Evolutionary conservation across 2,113 vertebrate genomes (phyloP).

Genomic region (Reinhardtius hippoglossoides): DNA sequence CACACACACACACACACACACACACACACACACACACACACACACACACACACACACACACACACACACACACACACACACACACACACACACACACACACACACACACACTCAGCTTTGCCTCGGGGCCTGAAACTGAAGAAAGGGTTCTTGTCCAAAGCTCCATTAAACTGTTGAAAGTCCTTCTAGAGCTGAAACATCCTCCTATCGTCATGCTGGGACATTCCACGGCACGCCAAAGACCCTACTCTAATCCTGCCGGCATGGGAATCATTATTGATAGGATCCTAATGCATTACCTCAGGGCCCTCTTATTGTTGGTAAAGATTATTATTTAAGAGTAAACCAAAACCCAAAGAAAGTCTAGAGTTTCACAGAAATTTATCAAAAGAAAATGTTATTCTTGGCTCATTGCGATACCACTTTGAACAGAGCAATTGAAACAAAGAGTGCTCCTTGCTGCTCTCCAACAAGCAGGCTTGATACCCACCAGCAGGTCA

Average conservation of each 20-base stretch:
- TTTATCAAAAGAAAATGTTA: conserved; percentile 87
- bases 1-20: conserved; percentile 16
- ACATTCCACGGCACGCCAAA: conserved; percentile 80
- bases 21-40: conserved; percentile 28
- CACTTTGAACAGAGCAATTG: conserved; percentile 78
- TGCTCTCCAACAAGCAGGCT: conserved; percentile 38
- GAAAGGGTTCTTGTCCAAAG: conserved; percentile 73
- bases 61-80: not conserved
- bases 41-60: conserved; percentile 1
- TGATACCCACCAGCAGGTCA: conserved; percentile 54
- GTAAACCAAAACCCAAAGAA: conserved; percentile 82
- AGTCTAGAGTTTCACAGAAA: conserved; percentile 82
- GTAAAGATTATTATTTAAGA: conserved; percentile 86
- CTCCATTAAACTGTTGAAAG: conserved; percentile 76
- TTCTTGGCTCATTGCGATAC: conserved; percentile 81
- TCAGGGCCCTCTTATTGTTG: conserved; percentile 83
- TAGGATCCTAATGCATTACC: conserved; percentile 85
- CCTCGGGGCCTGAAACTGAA: conserved; percentile 75
- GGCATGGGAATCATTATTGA: conserved; percentile 85
- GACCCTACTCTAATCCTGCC: conserved; percentile 79
- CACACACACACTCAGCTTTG: conserved; percentile 29
- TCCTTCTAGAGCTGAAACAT: conserved; percentile 78
- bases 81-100: conserved; percentile 33
- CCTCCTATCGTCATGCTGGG: conserved; percentile 80
- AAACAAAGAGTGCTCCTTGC: conserved; percentile 72